Conservation (phyloP, 1,140 invertebrate genomes). For the Drosophila mojavensis region DNA sequence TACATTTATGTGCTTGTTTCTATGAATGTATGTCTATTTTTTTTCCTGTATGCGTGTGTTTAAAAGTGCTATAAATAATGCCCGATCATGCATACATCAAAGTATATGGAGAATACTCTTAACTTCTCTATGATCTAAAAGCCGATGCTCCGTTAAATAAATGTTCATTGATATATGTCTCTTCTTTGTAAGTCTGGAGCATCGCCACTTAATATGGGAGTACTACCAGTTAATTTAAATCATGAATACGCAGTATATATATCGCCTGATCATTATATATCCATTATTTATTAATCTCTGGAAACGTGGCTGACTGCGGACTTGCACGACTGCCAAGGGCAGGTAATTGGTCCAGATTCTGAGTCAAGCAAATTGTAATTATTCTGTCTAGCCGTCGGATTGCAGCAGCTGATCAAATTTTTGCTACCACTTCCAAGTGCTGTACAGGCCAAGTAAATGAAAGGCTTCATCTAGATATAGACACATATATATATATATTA, state of each 20-base stretch:
- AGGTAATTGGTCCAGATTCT: constrained; percentile 35
- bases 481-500: constrained; percentile 62
- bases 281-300: constrained; percentile 28
- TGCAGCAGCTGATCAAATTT: constrained; percentile 52
- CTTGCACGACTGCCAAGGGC: constrained; percentile 55
- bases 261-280: constrained; percentile 33
- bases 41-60: constrained; percentile 43
- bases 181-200: constrained; percentile 16
- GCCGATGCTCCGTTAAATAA: constrained; percentile 26
- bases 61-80: constrained; percentile 7
- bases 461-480: constrained; percentile 79
- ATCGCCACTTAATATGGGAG: constrained; percentile 15
- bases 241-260: constrained; percentile 12
- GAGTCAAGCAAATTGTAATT: constrained; percentile 32
- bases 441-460: constrained; percentile 73
- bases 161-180: constrained; percentile 13
- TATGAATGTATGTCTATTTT: constrained; percentile 32
- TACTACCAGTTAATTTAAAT: constrained; percentile 21
- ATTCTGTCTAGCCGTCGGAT: constrained; percentile 27
- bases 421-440: constrained; percentile 70
- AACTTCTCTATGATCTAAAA: constrained; percentile 26
- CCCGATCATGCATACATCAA: too few relatives aligned
- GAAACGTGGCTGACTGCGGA: constrained; percentile 34
- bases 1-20: constrained; percentile 43
- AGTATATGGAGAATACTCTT: background rate